Percentiles rank a stretch among this genome's conserved stretches.
These are phyloP conservation scores for Clarias laeviceps DNA, from an alignment of 2,797 vertebrate genomes.

Conservation along the genomic window DNA sequence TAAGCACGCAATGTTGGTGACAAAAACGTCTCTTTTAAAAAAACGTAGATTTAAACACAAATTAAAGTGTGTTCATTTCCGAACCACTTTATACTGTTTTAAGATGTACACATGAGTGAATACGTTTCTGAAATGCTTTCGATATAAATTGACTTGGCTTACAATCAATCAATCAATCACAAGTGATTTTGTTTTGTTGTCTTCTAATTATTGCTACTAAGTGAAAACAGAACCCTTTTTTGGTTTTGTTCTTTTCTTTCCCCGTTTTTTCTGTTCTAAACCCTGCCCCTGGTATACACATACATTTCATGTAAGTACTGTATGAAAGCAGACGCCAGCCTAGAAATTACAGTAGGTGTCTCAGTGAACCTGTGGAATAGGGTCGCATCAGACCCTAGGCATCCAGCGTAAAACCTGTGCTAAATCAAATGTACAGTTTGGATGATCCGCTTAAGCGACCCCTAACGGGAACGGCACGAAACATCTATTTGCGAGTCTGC, in stretches of 20 bases:
- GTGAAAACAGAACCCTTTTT: not conserved
- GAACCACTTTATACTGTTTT: not conserved
- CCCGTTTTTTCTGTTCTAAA: not conserved
- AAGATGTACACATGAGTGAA: not conserved
- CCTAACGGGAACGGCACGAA: not conserved
- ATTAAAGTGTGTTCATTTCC: not conserved
- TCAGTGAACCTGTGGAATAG: too few relatives aligned
- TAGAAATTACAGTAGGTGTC: too few relatives aligned
- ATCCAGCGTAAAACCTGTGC: too few relatives aligned
- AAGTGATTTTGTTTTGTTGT: not conserved
- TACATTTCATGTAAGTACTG: not conserved
- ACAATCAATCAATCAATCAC: not conserved
- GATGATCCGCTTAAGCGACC: too few relatives aligned
- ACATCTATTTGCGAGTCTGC: not conserved
- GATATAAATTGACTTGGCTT: not conserved
- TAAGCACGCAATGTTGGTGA: not conserved
- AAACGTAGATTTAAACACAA: not conserved
- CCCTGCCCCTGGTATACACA: not conserved
- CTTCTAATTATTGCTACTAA: not conserved
- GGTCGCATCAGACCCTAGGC: too few relatives aligned
- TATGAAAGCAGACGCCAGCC: not conserved
- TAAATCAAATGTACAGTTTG: too few relatives aligned
- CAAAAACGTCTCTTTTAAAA: not conserved
- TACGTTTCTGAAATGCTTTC: not conserved
- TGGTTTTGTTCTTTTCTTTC: not conserved